Base-by-base conservation (phyloP, 2,888 invertebrate genomes). In the Eupelmus urozonus region DNA sequence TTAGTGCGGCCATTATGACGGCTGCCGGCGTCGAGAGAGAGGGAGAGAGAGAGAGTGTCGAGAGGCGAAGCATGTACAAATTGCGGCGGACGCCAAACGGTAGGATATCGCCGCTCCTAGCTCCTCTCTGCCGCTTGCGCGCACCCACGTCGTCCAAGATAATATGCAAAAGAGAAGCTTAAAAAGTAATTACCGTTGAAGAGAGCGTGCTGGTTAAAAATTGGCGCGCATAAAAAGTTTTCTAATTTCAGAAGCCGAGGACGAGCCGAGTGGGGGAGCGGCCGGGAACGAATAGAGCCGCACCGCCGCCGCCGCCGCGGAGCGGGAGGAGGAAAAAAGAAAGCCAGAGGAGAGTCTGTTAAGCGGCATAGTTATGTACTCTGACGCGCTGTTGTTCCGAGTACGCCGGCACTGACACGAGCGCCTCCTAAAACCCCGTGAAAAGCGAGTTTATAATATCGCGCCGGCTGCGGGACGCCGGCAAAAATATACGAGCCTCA, bases 141-240 rank as follows among this genome's bases (percentile, higher is more conserved):
- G 59, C 67, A 27, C 16, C 34, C 34, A 62, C 70, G 51, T 66
- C 74, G 55, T 81, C 81, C 83, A 83, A 84, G 86, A 87, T 88
- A 87, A 88, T 88, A 87, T 86, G 85, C 86, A 87, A 86, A 85
- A 83, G 85, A 86, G 86, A 88, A 86, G 89, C 89, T 89, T 88
- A 88, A 88, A 89, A 89, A 89, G 88, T 89, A 89, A 89, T 89
- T 89, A 88, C 87, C 84, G 84, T 82, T 86, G 86, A 87, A 69
- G 45, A 67, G 88, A 62, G 84, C 82, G 86, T 80, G 85, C 82
- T 84, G 88, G 85, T 88, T 88, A 89, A 89, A 89, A 89, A 89
- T 89, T 88, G 89, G 87, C 85, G 85, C 84, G 84, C 86, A 86
- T 89, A 89, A 89, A 89, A 89, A 88, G 88, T 89, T 89, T 89